Base-by-base conservation (phyloP, 1,140 invertebrate genomes). In the Xylocopa sonorina region DNA sequence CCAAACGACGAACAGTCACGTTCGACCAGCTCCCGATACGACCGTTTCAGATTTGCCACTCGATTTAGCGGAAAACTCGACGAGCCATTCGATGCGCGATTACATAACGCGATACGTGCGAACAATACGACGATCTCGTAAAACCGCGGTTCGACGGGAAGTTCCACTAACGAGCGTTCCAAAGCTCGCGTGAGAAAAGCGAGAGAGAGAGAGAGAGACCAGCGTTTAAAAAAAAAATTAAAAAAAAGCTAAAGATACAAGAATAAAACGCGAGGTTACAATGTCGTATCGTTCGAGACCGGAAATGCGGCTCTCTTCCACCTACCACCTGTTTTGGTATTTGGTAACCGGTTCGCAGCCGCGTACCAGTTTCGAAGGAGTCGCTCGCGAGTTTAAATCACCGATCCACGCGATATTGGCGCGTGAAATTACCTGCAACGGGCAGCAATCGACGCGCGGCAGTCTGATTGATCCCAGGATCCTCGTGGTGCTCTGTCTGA, bases 371-470 rank as follows among this genome's bases (percentile, higher is more conserved):
- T 46, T 32, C 18, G 24, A 48, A 12, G 3, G 5, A 48, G 48
- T 66, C 29, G 29, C 48, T 66, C 41, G 18, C 12, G 34, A 48
- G 48, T 64, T 46, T 29, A 66, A 66, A 14, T 2, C 16, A 32
- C 63, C 43, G 27, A 32, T 68, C 38, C 5, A 3, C 6, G 7
- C 41, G 34, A 16, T 43, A 4, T 6, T 27, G 14, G 7, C 34
- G 6, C 5, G 7, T 24, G 21, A 32, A 14, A 43, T 82, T 90
- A 92, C 92, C 92, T 91, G 92, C 14, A n/a, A 91, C 86, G 10
- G 7, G 57, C 9, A 92, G 84, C 18, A 92, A 73, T 60, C 91
- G 86, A 51, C 92, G 88, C 21, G 88, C 63, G 29, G 84, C 78
- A 57, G 85, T 88, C 68, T 92, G 90, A 69, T 81, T 87, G 9